Conservation (phyloP, 2,888 invertebrate genomes). For the Netelia fuscicornis region DNA sequence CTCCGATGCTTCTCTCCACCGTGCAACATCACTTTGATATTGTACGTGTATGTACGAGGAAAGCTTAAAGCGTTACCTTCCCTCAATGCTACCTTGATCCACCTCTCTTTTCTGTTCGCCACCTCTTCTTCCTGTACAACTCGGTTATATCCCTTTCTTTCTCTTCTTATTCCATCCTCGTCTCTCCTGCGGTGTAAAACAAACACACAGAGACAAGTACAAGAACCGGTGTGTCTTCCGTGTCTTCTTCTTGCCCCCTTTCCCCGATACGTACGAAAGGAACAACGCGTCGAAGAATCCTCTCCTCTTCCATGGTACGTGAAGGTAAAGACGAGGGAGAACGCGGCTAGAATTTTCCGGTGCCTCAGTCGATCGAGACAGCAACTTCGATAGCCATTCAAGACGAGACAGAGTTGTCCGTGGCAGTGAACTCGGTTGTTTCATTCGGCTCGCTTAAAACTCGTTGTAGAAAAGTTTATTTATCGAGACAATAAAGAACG, state of each 20-base stretch:
- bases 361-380: conserved; percentile 57
- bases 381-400: conserved; percentile 24
- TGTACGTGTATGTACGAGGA: background rate
- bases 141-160: conserved; percentile 15
- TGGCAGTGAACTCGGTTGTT: background rate
- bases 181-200: background rate
- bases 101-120: conserved; percentile 59
- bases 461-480: background rate
- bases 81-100: conserved; percentile 60
- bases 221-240: conserved; percentile 37
- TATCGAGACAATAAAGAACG: background rate
- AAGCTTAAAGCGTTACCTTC: conserved; percentile 40
- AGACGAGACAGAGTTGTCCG: conserved; percentile 1
- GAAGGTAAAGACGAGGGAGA: conserved; percentile 15
- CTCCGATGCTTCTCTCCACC: conserved; percentile 46
- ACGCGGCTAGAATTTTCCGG: conserved; percentile 35
- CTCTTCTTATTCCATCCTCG: conserved; percentile 18
- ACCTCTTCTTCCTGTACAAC: conserved; percentile 29
- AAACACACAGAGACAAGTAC: conserved; percentile 21
- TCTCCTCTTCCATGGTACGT: conserved; percentile 35
- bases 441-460: background rate
- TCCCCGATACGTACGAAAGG: conserved; percentile 64
- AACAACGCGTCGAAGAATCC: conserved; percentile 61
- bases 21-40: conserved; percentile 31
- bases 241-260: conserved; percentile 63